Base-by-base conservation (phyloP, 2,888 invertebrate species). In the Cepaea hortensis region DNA sequence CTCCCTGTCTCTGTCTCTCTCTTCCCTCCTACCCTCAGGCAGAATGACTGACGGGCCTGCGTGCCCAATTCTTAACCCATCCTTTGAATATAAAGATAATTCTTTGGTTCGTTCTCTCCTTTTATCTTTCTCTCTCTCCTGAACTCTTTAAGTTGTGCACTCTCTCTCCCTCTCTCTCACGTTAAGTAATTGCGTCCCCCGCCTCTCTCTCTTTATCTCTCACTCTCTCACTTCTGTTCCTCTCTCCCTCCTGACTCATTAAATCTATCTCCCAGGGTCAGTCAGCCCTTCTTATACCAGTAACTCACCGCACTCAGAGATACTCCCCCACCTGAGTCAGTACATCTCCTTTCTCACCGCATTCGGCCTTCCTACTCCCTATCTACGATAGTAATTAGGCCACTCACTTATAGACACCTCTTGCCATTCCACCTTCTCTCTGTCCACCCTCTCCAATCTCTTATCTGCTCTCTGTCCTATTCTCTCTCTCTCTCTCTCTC, bases 341-440 rank as follows among this genome's bases (percentile, higher is more conserved):
- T 1, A 35, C 35, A 35, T 35, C 35, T 35, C 35, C 35, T 35
- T 35, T 35, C 35, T 35, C 35, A 35, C 35, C 1, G 35, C 1
- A 35, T 35, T 35, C 35, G 35, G 35, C 35, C 35, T 35, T 35
- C 35, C 35, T 35, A 35, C 35, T 35, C 35, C 35, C 35, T 35
- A 35, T 35, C 35, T 35, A 35, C 35, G 35, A 1, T 35, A 35
- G 35, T 35, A 1, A 35, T 35, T 35, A 35, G 35, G 35, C 35
- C 35, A 35, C 35, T 1, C 35, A 35, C 35, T 35, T 35, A 35
- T 35, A 35, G 35, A 1, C 35, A 35, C 35, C 35, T 62, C 77
- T 84, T n/a, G 75, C 76, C 62, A 46, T 76, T 77, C 76, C 73
- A 76, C 77, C 83, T 62, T 62, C 65, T 79, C 65, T 85, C 82